Evolutionary conservation across 2,113 vertebrate species (phyloP).

Genomic region (Festucalex cinctus): DNA sequence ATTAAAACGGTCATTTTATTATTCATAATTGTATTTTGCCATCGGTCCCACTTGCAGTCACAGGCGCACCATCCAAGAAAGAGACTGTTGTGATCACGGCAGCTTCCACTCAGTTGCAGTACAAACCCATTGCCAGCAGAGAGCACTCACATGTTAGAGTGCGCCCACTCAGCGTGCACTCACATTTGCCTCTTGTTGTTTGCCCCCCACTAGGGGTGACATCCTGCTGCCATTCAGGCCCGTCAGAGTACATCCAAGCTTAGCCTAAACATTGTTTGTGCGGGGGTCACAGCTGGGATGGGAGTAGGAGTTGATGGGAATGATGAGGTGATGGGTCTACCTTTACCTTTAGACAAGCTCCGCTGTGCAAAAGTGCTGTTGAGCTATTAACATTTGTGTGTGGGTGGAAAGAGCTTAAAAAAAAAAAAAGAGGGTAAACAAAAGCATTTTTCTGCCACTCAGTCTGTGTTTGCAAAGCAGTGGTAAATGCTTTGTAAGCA

Average conservation of each 20-base stretch:
- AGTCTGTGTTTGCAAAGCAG: conserved; percentile 27
- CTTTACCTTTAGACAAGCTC: conserved; percentile 75
- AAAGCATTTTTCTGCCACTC: conserved; percentile 59
- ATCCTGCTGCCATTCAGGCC: conserved; percentile 66
- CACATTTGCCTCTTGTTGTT: conserved; percentile 61
- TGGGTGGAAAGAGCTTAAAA: conserved; percentile 71
- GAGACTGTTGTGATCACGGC: conserved; percentile 28
- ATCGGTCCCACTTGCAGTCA: background rate
- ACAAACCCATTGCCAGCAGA: conserved; percentile 75
- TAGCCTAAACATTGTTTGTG: conserved; percentile 72
- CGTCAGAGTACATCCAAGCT: conserved; percentile 67
- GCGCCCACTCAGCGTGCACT: conserved; percentile 59
- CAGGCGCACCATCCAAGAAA: conserved; percentile 35
- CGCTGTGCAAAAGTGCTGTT: conserved; percentile 70
- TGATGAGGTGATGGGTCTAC: conserved; percentile 75
- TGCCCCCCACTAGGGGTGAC: conserved; percentile 65
- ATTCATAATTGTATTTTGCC: background rate
- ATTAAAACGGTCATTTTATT: background rate
- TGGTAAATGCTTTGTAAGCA: conserved; percentile 61
- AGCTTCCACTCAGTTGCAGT: conserved; percentile 46
- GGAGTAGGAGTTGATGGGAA: conserved; percentile 80
- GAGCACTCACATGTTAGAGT: conserved; percentile 78
- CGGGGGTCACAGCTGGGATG: conserved; percentile 69
- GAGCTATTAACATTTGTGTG: conserved; percentile 77
- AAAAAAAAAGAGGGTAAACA: conserved; percentile 66